Conservation (phyloP, 2,797 vertebrate genomes). For the Lepus townsendii region DNA sequence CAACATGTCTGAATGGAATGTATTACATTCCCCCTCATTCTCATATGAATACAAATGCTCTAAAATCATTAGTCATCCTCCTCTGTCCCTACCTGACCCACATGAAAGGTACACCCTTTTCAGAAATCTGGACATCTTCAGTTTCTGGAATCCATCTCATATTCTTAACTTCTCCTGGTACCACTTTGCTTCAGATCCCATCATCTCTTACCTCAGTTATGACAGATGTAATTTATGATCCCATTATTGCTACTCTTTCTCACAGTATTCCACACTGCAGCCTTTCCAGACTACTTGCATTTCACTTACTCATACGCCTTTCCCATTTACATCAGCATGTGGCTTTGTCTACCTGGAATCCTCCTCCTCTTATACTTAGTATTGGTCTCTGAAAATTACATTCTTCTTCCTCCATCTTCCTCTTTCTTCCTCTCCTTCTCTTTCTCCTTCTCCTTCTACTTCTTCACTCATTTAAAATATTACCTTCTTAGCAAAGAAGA, state of each 20-base stretch:
- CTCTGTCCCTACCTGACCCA: neutral
- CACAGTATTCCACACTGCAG: rapidly evolving
- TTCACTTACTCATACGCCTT: neutral
- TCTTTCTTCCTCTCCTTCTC: too few species aligned
- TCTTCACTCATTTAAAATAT: neutral
- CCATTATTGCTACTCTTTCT: neutral
- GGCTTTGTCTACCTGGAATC: neutral
- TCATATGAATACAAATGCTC: rapidly evolving
- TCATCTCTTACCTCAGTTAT: neutral
- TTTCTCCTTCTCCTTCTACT: neutral
- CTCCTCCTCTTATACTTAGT: neutral
- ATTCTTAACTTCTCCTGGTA: neutral
- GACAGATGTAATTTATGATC: neutral
- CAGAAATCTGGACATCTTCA: neutral
- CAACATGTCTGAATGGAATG: neutral
- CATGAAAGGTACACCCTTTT: neutral
- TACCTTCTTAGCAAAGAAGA: neutral
- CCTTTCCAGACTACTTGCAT: neutral
- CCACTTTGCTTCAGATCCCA: neutral
- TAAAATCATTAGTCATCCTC: neutral
- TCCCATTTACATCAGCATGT: neutral
- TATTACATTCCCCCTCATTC: neutral
- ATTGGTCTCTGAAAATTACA: neutral
- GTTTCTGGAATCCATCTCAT: neutral
- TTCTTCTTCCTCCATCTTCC: neutral